phyloP scores from a whole-genome alignment of 92 coral and sea anemone genomes.

The Parazoanthus darwini region DNA sequence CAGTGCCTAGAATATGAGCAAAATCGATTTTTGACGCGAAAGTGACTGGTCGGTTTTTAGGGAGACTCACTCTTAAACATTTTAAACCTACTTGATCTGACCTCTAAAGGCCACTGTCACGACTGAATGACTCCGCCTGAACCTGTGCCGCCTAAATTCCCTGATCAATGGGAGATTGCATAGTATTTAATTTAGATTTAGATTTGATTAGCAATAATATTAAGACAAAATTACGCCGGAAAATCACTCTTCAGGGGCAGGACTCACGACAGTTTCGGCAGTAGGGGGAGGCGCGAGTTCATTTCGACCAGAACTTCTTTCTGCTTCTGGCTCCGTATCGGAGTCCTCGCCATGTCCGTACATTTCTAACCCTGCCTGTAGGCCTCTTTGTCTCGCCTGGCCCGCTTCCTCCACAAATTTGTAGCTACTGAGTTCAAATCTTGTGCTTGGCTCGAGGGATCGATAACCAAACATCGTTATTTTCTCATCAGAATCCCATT shows the following conservation, averaged over 20 bases:
- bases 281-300: not conserved
- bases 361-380: constrained; percentile 9
- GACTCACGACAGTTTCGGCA: not conserved
- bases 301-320: not conserved
- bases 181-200: no score
- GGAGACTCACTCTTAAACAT: no score
- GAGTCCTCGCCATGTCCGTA: not conserved
- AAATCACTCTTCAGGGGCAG: not conserved
- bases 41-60: no score
- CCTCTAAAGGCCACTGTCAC: no score
- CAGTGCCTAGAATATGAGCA: no score
- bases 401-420: constrained; percentile 34
- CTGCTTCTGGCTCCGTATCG: not conserved
- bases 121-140: no score
- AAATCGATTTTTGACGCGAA: no score
- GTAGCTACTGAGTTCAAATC: constrained; percentile 32
- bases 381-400: constrained; percentile 28
- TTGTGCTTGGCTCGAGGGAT: constrained; percentile 22
- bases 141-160: no score
- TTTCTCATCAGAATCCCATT: constrained; percentile 18
- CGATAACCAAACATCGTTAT: constrained; percentile 32
- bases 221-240: no score
- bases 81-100: no score
- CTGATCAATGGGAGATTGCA: no score
- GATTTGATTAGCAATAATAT: no score